These are phyloP conservation scores for Pseudococcus viburni DNA, from an alignment of 2,888 invertebrate species.

Conservation along the genomic window DNA sequence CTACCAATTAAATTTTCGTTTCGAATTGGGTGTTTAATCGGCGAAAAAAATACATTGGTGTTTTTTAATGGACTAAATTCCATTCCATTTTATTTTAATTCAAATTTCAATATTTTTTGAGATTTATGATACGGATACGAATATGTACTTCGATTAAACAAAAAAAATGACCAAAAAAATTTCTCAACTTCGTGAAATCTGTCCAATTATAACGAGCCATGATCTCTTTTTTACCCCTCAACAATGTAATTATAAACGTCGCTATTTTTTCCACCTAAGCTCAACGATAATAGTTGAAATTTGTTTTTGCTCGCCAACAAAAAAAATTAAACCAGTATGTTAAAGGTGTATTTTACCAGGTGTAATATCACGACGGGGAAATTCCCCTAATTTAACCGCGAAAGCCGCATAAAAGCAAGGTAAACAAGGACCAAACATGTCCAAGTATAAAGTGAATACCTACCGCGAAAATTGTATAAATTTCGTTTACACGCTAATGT, in stretches of 20 bases:
- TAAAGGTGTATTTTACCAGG: slow-evolving; percentile 7
- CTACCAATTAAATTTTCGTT: not conserved
- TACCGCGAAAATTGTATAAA: slow-evolving; percentile 25
- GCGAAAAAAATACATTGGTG: not conserved
- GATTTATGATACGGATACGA: no score
- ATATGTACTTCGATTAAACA: no score
- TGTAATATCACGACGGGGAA: not conserved
- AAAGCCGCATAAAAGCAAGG: slow-evolving; percentile 14
- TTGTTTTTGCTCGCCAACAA: not conserved
- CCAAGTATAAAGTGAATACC: slow-evolving; percentile 5
- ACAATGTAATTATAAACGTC: no score
- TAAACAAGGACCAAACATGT: slow-evolving; percentile 14
- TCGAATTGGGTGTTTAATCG: not conserved
- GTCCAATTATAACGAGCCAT: not conserved
- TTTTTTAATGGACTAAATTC: not conserved
- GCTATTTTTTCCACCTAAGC: not conserved
- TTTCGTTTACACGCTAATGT: slow-evolving; percentile 40
- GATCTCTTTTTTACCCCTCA: not conserved
- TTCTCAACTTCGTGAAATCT: not conserved
- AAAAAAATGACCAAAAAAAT: not conserved
- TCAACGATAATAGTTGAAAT: not conserved
- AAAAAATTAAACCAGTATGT: not conserved
- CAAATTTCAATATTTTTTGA: no score
- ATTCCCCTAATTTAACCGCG: slow-evolving; percentile 14
- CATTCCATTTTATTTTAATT: no score